Percentiles rank a stretch among this genome's conserved stretches.
Evolutionary conservation across 2,888 invertebrate species (phyloP).

Genomic region (Portevinia maculata): DNA sequence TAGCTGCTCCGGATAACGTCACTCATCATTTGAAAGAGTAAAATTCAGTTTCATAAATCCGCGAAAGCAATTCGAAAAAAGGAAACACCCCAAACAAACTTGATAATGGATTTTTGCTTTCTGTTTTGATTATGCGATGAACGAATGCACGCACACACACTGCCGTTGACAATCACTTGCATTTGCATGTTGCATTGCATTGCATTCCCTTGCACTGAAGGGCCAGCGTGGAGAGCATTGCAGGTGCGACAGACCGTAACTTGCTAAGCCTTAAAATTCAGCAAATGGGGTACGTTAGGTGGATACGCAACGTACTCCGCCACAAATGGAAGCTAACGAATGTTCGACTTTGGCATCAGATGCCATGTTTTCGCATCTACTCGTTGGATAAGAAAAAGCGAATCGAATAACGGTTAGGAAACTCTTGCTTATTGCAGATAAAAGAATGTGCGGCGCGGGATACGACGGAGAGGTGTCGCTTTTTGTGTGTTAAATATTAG

Average conservation of each 20-base stretch:
- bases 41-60: neutral
- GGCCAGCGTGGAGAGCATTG: too few species aligned
- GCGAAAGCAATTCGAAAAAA: constrained; percentile 23
- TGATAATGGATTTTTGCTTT: too few species aligned
- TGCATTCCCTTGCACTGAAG: too few species aligned
- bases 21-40: constrained; percentile 18
- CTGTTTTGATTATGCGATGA: too few species aligned
- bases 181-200: too few species aligned
- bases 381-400: constrained; percentile 17
- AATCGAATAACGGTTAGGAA: constrained; percentile 43
- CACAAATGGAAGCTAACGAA: constrained; percentile 2
- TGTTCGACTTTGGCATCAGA: constrained; percentile 4
- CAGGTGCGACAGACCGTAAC: too few species aligned
- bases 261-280: too few species aligned
- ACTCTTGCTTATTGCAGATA: constrained; percentile 32
- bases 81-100: too few species aligned
- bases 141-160: too few species aligned
- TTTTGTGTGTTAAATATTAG: constrained; percentile 60
- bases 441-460: constrained; percentile 5
- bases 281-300: neutral
- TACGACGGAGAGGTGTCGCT: constrained; percentile 22
- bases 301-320: neutral
- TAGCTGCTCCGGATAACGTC: constrained; percentile 30
- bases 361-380: neutral
- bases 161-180: too few species aligned